phyloP scores from a whole-genome alignment of 2,888 invertebrate genomes.

The Lasioglossum marginatum region DNA sequence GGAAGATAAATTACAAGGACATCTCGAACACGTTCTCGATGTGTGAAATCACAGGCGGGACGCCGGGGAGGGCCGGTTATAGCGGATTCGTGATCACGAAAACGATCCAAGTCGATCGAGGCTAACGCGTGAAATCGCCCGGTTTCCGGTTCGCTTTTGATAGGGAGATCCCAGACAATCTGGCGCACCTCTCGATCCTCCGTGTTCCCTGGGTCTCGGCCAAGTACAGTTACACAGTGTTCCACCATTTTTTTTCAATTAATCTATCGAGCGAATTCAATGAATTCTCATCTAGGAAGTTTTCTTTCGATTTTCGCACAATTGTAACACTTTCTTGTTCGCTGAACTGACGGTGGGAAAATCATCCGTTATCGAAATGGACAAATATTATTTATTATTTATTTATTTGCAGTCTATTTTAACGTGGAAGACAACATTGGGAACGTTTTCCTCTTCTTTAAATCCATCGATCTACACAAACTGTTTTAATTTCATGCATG shows the following conservation, averaged over 20 bases:
- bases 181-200: slow-evolving; percentile 4
- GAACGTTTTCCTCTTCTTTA: too few species aligned
- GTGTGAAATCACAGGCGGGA: slow-evolving; percentile 58
- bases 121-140: slow-evolving; percentile 63
- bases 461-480: too few species aligned
- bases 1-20: slow-evolving; percentile 62
- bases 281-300: not conserved
- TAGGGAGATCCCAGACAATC: slow-evolving; percentile 24
- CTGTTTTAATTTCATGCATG: too few species aligned
- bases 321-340: not conserved
- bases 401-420: too few species aligned
- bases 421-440: too few species aligned
- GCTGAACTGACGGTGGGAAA: too few species aligned
- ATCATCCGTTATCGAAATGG: too few species aligned
- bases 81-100: slow-evolving; percentile 62
- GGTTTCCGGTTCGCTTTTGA: slow-evolving; percentile 56
- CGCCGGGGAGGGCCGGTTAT: slow-evolving; percentile 35
- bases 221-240: not conserved
- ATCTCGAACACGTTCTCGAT: slow-evolving; percentile 52
- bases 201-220: not conserved
- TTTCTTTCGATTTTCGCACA: not conserved
- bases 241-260: not conserved
- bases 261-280: not conserved
- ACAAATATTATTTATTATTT: too few species aligned
- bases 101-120: slow-evolving; percentile 64